Conservation (phyloP, 2,888 invertebrate species). For the Torymus auratus region DNA sequence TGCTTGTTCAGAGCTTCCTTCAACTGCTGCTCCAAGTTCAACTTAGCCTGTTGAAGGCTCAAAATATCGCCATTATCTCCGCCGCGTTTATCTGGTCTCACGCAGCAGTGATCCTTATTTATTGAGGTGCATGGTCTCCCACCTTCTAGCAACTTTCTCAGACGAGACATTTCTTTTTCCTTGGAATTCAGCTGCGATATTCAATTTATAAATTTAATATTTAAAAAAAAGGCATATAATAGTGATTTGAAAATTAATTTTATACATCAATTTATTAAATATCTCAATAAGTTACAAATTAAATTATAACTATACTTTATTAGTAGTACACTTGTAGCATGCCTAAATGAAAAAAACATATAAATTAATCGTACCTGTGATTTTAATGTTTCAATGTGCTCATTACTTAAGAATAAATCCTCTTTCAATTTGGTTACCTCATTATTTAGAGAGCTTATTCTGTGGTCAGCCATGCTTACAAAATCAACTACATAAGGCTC, state of each 20-base stretch:
- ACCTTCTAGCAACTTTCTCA: constrained; percentile 84
- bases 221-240: neutral
- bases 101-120: constrained; percentile 84
- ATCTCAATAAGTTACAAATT: neutral
- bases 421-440: constrained; percentile 73
- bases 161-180: constrained; percentile 84
- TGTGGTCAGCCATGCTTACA: constrained; percentile 72
- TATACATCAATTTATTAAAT: too few relatives aligned
- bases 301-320: constrained; percentile 31
- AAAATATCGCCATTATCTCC: constrained; percentile 62
- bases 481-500: constrained; percentile 71
- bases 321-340: neutral
- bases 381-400: constrained; percentile 69
- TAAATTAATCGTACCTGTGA: constrained; percentile 70
- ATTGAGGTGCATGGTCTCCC: constrained; percentile 82
- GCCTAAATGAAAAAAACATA: constrained; percentile 52
- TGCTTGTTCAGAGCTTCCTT: constrained; percentile 82
- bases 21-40: constrained; percentile 79
- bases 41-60: constrained; percentile 80
- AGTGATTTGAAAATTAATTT: neutral
- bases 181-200: constrained; percentile 68
- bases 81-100: constrained; percentile 77
- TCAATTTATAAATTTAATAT: too few relatives aligned
- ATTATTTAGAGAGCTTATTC: constrained; percentile 70
- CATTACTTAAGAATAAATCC: constrained; percentile 70